Evolutionary conservation across 2,113 vertebrate species (phyloP), one percentile per base, ranked within the genome.

Genomic region (Irena cyanogastra): DNA sequence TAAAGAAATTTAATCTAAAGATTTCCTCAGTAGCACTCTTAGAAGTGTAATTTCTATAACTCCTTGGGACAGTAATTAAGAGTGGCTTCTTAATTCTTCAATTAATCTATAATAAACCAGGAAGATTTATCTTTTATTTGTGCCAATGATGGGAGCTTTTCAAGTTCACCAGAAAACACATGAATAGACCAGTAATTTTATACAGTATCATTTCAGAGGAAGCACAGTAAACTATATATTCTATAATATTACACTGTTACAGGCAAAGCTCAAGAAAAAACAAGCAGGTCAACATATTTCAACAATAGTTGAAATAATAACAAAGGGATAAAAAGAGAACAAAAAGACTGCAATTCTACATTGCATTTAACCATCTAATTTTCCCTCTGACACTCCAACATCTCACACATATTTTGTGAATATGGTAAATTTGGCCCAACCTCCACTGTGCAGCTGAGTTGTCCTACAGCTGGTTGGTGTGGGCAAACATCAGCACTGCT

Each of bases 31-130:
- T 26, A 86, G 65, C 47, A 83, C 7, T 16, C 27, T 68, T 87
- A 54, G 27, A 80, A 86, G 21, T 28, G 23, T 74, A 87, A 85
- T 54, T 90, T 84, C 66, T 70, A 0, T 63, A 66, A 90, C 47
- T 91, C 72, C 70, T 88, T 75, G 18, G 66, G 66, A 82, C 60
- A 76, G 74, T 80, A 89, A 95, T 95, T 90, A 91, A 87, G 49
- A 91, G 13, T 2, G 1, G 33, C 52, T 77, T 89, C 49, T 59
- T 90, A 93, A 90, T 79, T 88, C 93, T 83, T 83, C 49, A 23
- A 28, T 82, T 74, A 60, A 72, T 50, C 39, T 79, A 16, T 53
- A 94, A 72, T 16, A 84, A 93, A 83, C 11, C 9, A 27, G 57
- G 28, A 94, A 78, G 24, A 78, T n/a, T 89, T 81, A 31, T 59